phyloP scores from a whole-genome alignment of 1,140 invertebrate genomes.

The Gonatopus flavifemur region DNA sequence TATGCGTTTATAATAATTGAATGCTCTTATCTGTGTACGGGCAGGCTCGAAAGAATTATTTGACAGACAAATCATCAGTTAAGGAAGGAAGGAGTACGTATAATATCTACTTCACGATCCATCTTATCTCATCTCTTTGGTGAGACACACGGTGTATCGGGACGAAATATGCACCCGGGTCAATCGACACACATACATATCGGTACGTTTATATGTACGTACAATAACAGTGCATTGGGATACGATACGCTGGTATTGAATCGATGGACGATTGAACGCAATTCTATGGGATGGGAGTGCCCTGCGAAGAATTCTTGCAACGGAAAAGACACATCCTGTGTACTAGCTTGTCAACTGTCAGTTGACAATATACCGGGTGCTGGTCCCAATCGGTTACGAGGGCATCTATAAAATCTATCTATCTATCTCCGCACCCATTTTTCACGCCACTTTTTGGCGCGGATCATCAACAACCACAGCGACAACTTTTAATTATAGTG shows the following conservation, averaged over 20 bases:
- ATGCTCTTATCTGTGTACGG: too few relatives aligned
- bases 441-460: constrained; percentile 18
- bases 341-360: constrained; percentile 37
- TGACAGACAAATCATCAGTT: constrained; percentile 24
- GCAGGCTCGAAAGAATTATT: constrained; percentile 28
- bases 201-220: too few relatives aligned
- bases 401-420: too few relatives aligned
- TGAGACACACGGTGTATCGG: background rate
- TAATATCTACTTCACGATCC: constrained; percentile 4
- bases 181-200: constrained; percentile 30
- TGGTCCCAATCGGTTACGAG: constrained; percentile 5
- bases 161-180: background rate
- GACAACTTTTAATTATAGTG: too few relatives aligned
- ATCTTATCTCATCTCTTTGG: constrained; percentile 5
- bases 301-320: constrained; percentile 29
- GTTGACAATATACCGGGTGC: constrained; percentile 35
- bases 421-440: constrained; percentile 1
- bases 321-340: constrained; percentile 39
- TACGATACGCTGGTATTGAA: constrained; percentile 30
- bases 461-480: too few relatives aligned
- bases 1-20: too few relatives aligned
- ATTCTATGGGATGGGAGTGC: constrained; percentile 41
- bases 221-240: constrained; percentile 12
- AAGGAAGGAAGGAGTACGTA: constrained; percentile 18
- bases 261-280: constrained; percentile 36